These are phyloP conservation scores for Atherix ibis DNA, from an alignment of 2,888 invertebrate genomes.

Conservation along the genomic window DNA sequence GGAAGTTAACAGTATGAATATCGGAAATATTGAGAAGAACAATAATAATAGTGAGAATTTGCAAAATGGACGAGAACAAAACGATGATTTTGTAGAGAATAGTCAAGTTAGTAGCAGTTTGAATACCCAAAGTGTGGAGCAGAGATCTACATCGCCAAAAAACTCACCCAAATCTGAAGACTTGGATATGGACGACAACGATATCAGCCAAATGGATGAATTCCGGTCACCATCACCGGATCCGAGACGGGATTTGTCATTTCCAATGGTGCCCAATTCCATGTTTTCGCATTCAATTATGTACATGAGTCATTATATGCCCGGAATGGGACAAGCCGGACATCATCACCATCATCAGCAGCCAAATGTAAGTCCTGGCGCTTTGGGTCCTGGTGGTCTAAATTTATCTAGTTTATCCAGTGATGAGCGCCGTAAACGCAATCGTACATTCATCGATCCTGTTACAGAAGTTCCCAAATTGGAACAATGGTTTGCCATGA, in stretches of 20 bases:
- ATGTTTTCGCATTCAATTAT: conserved; percentile 82
- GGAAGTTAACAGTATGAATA: conserved; percentile 6
- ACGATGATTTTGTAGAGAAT: conserved; percentile 9
- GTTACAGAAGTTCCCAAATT: conserved; percentile 91
- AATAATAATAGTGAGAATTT: conserved; percentile 10
- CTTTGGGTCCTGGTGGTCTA: conserved; percentile 39
- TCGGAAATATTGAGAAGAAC: conserved; percentile 10
- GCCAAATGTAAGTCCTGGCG: conserved; percentile 17
- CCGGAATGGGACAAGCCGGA: conserved; percentile 38
- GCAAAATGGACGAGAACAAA: conserved; percentile 10
- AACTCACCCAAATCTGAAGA: conserved; percentile 21
- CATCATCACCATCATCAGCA: conserved; percentile 19
- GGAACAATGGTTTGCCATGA: conserved; percentile 92
- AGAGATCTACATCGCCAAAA: conserved; percentile 19
- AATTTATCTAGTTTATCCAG: conserved; percentile 49
- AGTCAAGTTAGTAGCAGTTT: conserved; percentile 13
- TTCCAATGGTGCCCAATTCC: conserved; percentile 71
- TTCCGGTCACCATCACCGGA: conserved; percentile 29
- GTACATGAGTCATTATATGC: conserved; percentile 84
- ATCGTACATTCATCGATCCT: conserved; percentile 97
- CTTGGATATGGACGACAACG: conserved; percentile 30
- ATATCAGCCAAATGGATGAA: conserved; percentile 28
- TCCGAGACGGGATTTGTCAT: conserved; percentile 46
- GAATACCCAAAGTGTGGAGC: conserved; percentile 27
- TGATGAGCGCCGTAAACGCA: conserved; percentile 86